phyloP scores from a whole-genome alignment of 2,888 invertebrate genomes.

The Nebria salina region DNA sequence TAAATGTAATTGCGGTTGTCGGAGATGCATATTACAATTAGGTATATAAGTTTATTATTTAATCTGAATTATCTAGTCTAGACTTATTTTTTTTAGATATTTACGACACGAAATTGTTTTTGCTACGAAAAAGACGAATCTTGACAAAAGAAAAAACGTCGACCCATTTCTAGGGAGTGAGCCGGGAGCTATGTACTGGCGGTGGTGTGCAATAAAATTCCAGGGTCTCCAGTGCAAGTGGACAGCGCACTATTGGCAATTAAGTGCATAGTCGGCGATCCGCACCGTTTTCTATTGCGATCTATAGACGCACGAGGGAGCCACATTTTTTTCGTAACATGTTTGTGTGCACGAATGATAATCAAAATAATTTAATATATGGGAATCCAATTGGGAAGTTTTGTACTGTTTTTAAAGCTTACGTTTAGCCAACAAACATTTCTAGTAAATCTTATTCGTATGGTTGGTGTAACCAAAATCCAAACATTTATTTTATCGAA shows the following conservation, averaged over 20 bases:
- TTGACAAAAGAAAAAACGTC: no score
- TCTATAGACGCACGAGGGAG: not conserved
- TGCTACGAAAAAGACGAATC: no score
- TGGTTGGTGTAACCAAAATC: constrained; percentile 2
- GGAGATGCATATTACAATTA: no score
- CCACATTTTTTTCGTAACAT: not conserved
- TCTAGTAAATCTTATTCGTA: not conserved
- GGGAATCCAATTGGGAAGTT: no score
- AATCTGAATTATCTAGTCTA: no score
- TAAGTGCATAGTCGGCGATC: not conserved
- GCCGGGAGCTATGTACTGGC: not conserved
- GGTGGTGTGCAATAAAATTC: not conserved
- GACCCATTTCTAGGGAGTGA: not conserved
- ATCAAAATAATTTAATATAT: no score
- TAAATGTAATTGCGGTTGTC: no score
- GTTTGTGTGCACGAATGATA: no score
- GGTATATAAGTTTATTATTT: no score
- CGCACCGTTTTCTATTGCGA: not conserved
- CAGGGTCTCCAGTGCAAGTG: not conserved
- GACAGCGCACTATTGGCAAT: not conserved
- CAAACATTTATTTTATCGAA: constrained; percentile 21
- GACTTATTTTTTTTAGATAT: no score
- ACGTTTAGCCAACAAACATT: not conserved
- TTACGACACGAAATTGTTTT: no score
- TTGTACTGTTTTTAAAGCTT: not conserved